Conservation (phyloP, 2,888 invertebrate species). For the Drosophila diplacantha region DNA sequence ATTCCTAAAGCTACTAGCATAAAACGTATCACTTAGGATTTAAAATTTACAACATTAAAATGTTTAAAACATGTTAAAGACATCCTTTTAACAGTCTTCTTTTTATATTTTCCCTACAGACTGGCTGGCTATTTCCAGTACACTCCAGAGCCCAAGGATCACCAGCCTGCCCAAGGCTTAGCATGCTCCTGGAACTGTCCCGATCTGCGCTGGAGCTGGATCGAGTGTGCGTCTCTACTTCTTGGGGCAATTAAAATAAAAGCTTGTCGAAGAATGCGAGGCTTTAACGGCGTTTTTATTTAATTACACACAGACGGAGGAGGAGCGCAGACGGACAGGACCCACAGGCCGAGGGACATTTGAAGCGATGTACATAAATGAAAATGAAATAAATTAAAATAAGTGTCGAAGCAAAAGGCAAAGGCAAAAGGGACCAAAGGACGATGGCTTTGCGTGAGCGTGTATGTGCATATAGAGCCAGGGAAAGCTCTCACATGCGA, state of each 20-base stretch:
- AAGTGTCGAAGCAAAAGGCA: constrained; percentile 64
- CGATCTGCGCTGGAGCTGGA: background rate
- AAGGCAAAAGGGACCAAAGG: constrained; percentile 55
- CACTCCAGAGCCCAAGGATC: background rate
- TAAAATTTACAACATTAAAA: too few relatives aligned
- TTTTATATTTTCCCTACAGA: background rate
- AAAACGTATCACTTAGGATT: too few relatives aligned
- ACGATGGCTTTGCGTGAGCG: constrained; percentile 18
- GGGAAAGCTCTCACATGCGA: constrained; percentile 56
- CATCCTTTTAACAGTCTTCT: background rate
- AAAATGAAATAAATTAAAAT: constrained; percentile 70
- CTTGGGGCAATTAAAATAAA: constrained; percentile 56
- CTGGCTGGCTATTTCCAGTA: background rate
- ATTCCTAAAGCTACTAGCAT: too few relatives aligned
- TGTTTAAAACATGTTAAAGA: too few relatives aligned
- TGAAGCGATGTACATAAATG: constrained; percentile 59
- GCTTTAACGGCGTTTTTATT: constrained; percentile 56
- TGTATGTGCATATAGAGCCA: background rate
- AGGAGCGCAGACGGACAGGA: background rate
- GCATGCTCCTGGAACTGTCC: background rate
- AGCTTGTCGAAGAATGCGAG: constrained; percentile 38
- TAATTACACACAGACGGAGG: constrained; percentile 53
- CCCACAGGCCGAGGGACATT: constrained; percentile 51
- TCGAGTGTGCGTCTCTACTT: constrained; percentile 9
- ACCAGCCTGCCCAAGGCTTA: background rate